Conservation (phyloP, 35 echinoderm and acorn worm genomes). For the Anneissia japonica region DNA sequence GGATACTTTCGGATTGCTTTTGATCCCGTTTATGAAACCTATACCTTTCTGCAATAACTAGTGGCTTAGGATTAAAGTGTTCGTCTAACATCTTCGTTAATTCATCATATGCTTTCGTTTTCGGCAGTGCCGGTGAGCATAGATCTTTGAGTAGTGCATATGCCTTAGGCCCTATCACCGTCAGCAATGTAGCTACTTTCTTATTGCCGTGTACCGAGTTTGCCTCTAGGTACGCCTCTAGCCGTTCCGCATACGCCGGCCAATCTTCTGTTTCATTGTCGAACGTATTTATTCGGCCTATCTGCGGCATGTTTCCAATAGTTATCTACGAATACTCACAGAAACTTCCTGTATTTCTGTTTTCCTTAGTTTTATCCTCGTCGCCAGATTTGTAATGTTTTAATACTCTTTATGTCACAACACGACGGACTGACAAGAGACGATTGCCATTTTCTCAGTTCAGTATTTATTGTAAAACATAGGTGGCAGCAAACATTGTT, state of each 20-base stretch:
- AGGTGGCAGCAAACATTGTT: too few relatives aligned
- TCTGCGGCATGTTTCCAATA: too few relatives aligned
- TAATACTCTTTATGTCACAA: too few relatives aligned
- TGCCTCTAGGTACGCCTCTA: background rate
- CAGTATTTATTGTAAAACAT: too few relatives aligned
- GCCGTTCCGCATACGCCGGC: background rate
- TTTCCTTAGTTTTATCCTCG: too few relatives aligned
- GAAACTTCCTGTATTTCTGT: too few relatives aligned
- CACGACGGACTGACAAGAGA: too few relatives aligned
- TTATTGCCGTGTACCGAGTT: background rate
- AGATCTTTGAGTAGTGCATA: background rate
- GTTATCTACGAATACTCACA: too few relatives aligned
- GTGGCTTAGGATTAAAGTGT: background rate
- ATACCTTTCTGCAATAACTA: background rate
- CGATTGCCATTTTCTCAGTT: too few relatives aligned
- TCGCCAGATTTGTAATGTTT: too few relatives aligned
- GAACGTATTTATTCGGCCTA: too few relatives aligned
- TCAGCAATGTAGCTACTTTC: background rate
- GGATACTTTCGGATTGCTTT: background rate
- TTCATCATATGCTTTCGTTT: background rate
- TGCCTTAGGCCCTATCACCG: background rate
- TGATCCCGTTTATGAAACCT: background rate
- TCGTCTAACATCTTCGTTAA: background rate
- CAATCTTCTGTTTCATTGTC: background rate
- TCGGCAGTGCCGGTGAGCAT: background rate